These are phyloP conservation scores for Aphrophora alni DNA, from an alignment of 2,888 invertebrate species.

Conservation along the genomic window DNA sequence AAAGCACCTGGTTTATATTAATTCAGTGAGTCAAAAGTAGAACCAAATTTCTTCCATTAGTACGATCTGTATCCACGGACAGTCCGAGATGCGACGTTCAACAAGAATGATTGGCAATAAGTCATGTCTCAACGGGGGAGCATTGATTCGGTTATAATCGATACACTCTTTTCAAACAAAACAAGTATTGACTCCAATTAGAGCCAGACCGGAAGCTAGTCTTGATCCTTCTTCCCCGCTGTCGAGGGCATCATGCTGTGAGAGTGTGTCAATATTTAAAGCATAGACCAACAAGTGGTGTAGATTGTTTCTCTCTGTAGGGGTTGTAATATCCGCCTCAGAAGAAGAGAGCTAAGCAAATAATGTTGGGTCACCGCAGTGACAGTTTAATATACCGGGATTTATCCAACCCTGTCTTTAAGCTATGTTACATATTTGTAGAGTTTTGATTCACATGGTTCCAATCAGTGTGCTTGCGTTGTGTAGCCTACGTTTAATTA, in stretches of 20 bases:
- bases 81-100: too few species aligned
- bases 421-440: too few species aligned
- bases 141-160: too few species aligned
- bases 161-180: not conserved
- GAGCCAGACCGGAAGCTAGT: not conserved
- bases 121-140: too few species aligned
- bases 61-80: too few species aligned
- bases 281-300: slow-evolving; percentile 4
- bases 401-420: not conserved
- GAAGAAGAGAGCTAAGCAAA: not conserved
- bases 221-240: not conserved
- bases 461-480: too few species aligned
- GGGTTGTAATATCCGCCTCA: not conserved
- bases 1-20: too few species aligned
- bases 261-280: slow-evolving; percentile 9
- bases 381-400: not conserved
- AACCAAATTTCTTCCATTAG: too few species aligned
- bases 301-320: not conserved
- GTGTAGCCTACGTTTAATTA: too few species aligned
- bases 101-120: too few species aligned
- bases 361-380: not conserved
- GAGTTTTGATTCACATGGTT: too few species aligned
- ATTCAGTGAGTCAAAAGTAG: too few species aligned
- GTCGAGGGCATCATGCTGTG: not conserved
- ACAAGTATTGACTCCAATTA: not conserved